Evolutionary conservation across 2,113 vertebrate species (phyloP).

Genomic region (Microcebus ravelobensis): DNA sequence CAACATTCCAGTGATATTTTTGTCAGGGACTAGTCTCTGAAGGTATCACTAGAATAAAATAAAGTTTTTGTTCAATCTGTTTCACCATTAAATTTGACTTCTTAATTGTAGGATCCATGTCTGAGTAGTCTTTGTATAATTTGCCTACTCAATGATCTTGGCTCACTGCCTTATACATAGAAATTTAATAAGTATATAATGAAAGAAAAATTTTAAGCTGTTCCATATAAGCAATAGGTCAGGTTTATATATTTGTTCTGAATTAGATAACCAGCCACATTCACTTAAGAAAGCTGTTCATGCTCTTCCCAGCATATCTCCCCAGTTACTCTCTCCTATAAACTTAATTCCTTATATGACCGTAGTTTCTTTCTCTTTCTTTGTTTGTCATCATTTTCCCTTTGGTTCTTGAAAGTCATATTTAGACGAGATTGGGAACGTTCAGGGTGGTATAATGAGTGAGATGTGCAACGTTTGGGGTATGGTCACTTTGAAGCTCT

Average conservation of each 20-base stretch:
- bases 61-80: not conserved
- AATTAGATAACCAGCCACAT: not conserved
- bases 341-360: not conserved
- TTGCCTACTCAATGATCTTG: not conserved
- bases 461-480: too few relatives aligned
- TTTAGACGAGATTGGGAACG: not conserved
- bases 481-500: too few relatives aligned
- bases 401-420: not conserved
- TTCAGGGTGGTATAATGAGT: too few relatives aligned
- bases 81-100: not conserved
- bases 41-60: not conserved
- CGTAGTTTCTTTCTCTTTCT: not conserved
- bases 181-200: not conserved
- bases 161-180: not conserved
- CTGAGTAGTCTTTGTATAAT: not conserved
- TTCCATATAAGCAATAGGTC: not conserved
- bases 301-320: not conserved
- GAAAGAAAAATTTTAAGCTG: not conserved
- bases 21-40: not conserved
- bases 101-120: not conserved
- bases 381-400: not conserved
- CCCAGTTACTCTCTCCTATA: not conserved
- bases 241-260: not conserved
- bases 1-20: not conserved
- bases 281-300: not conserved